Percentiles rank a stretch among this genome's conserved stretches.
These are phyloP conservation scores for Nomada lathburiana DNA, from an alignment of 2,888 invertebrate species.

Conservation along the genomic window DNA sequence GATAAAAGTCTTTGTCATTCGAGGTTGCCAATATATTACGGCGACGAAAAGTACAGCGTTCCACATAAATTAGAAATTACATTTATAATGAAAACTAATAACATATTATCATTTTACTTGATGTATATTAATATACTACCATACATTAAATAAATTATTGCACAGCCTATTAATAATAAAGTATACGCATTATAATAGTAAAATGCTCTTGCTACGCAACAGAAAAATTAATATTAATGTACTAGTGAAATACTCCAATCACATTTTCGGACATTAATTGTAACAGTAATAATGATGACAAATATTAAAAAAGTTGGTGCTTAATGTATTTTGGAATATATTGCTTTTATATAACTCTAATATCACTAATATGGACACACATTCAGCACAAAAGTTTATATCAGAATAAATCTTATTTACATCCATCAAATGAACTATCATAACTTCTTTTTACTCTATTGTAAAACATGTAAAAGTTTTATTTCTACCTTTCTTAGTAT, in stretches of 20 bases:
- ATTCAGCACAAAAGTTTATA: slow-evolving; percentile 27
- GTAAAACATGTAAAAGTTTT: slow-evolving; percentile 20
- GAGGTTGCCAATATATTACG: slow-evolving; percentile 2
- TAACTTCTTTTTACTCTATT: slow-evolving; percentile 12
- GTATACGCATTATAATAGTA: slow-evolving; percentile 22
- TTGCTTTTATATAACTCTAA: slow-evolving; percentile 13
- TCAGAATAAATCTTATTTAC: slow-evolving; percentile 34
- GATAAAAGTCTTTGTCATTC: not conserved
- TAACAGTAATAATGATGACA: not conserved
- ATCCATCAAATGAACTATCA: slow-evolving; percentile 20
- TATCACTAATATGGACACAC: slow-evolving; percentile 14
- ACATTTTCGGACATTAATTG: not conserved
- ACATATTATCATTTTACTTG: slow-evolving; percentile 20
- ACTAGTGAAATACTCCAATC: not conserved
- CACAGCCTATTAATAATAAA: slow-evolving; percentile 53
- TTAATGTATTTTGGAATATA: slow-evolving; percentile 21
- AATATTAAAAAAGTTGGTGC: slow-evolving; percentile 4
- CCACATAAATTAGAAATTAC: slow-evolving; percentile 6
- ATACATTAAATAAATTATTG: slow-evolving; percentile 53
- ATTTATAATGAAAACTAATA: slow-evolving; percentile 7
- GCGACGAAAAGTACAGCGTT: slow-evolving; percentile 3
- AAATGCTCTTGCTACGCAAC: slow-evolving; percentile 13
- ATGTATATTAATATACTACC: slow-evolving; percentile 40
- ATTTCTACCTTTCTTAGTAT: slow-evolving; percentile 6
- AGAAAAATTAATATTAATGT: slow-evolving; percentile 17